Base-by-base conservation (phyloP, 1,140 invertebrate species). In the Drosophila pectinifera region DNA sequence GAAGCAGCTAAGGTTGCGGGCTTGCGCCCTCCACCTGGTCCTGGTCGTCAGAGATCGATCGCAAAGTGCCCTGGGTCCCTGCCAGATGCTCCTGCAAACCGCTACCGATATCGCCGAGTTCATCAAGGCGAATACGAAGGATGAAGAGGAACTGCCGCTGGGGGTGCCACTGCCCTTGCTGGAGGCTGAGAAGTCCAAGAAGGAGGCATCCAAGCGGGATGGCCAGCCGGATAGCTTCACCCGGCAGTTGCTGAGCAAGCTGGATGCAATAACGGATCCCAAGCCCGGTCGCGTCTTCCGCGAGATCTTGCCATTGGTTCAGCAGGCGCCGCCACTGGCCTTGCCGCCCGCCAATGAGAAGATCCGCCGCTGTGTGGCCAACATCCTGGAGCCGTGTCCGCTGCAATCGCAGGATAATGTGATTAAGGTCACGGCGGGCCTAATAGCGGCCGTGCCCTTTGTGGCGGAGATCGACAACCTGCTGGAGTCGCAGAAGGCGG, bases 391-490 rank as follows among this genome's bases (percentile, higher is more conserved):
- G 88, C 98, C 98, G 10, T 95, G 95, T 65, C 95, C 95, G 4
- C 95, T 97, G 80, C 94, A 95, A 16, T 89, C 90, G 16, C 94
- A 94, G 69, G 98, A 99, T 91, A 96, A 95, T 55, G 95, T 97
- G 7, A 92, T 98, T n/a, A 98, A 98, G 92, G 98, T 99, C 88
- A 98, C 97, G 18, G 97, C 98, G 1, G 98, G 98, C 0, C 94
- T 99, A 0, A 95, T 98, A 24, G 94, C 98, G 34, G 96, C 96
- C 18, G 95, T 99, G 26, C 95, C 95, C 10, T 93, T 99, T 38
- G 96, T 98, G 83, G 97, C 97, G 0, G 96, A 97, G 91, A 94
- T 99, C 64, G 93, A 95, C 45, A 96, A 98, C 93, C 93, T 98
- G 46, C 94, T 95, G 20, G 95, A 97, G 49, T 69, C 92, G 93